Conservation (phyloP, 2,797 vertebrate species). For the Microhierax caerulescens region DNA sequence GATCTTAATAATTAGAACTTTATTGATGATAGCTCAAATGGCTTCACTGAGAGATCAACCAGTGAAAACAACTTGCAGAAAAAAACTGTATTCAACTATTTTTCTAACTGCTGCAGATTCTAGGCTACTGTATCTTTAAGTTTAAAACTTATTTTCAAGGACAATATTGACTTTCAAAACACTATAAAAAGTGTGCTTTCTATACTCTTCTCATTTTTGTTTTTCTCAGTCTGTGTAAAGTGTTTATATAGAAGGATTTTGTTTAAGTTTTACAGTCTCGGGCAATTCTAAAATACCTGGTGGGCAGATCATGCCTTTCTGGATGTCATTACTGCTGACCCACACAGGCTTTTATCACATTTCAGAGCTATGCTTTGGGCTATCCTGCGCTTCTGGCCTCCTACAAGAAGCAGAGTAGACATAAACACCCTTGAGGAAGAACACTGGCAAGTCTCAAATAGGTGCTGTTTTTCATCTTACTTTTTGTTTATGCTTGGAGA, state of each 20-base stretch:
- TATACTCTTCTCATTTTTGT: background rate
- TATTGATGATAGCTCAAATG: background rate
- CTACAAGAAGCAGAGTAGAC: background rate
- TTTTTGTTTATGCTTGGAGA: background rate
- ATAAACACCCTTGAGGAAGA: background rate
- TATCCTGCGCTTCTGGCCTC: background rate
- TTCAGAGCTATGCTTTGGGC: background rate
- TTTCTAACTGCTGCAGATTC: background rate
- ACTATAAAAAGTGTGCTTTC: fast-evolving
- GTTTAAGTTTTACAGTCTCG: background rate
- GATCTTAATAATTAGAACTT: background rate
- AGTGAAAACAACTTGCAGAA: background rate
- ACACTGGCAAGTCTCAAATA: background rate
- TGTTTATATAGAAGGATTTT: background rate
- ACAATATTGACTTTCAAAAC: background rate
- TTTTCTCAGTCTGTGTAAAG: background rate
- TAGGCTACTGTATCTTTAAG: background rate
- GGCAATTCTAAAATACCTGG: background rate
- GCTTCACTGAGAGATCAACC: background rate
- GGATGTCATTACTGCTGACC: background rate
- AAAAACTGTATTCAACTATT: background rate
- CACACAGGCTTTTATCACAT: background rate
- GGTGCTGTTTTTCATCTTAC: background rate
- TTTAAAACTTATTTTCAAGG: background rate
- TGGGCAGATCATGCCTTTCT: background rate